Percentiles rank a stretch among this genome's conserved stretches.
These are phyloP conservation scores for Drosophila putrida DNA, from an alignment of 2,888 invertebrate genomes.

Conservation along the genomic window DNA sequence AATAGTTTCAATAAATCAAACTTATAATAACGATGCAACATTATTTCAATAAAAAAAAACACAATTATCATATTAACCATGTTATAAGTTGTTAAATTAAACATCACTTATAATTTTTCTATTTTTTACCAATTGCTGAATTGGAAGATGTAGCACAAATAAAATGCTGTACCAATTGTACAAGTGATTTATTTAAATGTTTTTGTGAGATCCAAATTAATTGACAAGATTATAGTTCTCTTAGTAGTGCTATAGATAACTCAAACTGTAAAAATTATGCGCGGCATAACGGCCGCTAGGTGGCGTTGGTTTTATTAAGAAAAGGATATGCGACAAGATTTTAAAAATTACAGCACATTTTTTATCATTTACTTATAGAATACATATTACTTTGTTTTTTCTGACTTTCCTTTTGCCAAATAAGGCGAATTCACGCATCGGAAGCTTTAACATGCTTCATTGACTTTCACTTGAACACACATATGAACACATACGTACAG, in stretches of 20 bases:
- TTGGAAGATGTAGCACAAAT: neutral
- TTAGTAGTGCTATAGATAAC: slow-evolving; percentile 12
- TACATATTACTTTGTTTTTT: slow-evolving; percentile 44
- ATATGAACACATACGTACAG: slow-evolving; percentile 1
- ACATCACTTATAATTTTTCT: neutral
- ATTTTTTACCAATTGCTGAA: neutral
- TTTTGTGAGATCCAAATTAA: neutral
- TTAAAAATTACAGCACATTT: slow-evolving; percentile 55
- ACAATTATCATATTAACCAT: no score
- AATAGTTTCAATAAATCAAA: no score
- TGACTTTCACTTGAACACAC: slow-evolving; percentile 64
- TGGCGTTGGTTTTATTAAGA: slow-evolving; percentile 52
- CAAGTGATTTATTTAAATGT: neutral
- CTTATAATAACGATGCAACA: no score
- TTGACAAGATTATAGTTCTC: slow-evolving; percentile 9
- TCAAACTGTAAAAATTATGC: slow-evolving; percentile 49
- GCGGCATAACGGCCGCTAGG: slow-evolving; percentile 20
- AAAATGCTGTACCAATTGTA: neutral
- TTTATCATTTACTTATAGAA: slow-evolving; percentile 30
- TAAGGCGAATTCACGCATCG: slow-evolving; percentile 65
- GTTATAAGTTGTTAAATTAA: no score
- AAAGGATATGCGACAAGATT: slow-evolving; percentile 10
- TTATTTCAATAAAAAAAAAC: no score
- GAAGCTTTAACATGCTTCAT: slow-evolving; percentile 71
- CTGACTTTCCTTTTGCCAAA: slow-evolving; percentile 40